Conservation (phyloP, 2,797 vertebrate species). For the Spizella passerina region DNA sequence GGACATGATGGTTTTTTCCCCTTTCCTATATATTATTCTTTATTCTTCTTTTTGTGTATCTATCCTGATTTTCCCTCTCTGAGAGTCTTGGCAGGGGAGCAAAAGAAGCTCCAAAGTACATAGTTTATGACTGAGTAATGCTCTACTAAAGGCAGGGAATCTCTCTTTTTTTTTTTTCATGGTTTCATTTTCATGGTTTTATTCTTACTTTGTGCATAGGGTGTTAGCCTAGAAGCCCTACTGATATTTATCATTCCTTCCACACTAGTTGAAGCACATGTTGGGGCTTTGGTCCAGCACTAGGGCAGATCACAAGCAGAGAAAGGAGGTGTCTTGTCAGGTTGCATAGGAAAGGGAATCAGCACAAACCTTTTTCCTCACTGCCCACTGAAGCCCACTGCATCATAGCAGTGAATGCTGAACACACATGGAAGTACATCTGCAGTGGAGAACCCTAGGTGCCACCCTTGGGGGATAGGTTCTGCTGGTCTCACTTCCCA, state of each 20-base stretch:
- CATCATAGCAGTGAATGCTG: neutral
- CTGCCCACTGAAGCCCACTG: neutral
- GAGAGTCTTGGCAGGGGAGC: neutral
- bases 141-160: neutral
- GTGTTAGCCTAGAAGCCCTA: neutral
- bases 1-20: neutral
- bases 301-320: neutral
- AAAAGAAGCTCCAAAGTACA: conserved; percentile 10
- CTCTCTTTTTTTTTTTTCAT: neutral
- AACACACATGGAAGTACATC: neutral
- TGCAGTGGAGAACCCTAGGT: neutral
- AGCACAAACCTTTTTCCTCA: neutral
- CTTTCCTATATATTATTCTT: neutral
- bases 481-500: neutral
- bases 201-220: neutral
- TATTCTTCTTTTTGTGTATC: neutral
- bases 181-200: neutral
- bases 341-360: neutral
- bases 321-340: neutral
- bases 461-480: neutral
- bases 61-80: neutral
- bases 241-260: neutral
- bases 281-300: neutral
- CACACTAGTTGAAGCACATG: neutral
- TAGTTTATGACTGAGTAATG: conserved; percentile 1